A percentile compares a stretch with the other conserved stretches of the same genome.
Conservation (phyloP, 2,113 vertebrate genomes). For the Semicossyphus pulcher region DNA sequence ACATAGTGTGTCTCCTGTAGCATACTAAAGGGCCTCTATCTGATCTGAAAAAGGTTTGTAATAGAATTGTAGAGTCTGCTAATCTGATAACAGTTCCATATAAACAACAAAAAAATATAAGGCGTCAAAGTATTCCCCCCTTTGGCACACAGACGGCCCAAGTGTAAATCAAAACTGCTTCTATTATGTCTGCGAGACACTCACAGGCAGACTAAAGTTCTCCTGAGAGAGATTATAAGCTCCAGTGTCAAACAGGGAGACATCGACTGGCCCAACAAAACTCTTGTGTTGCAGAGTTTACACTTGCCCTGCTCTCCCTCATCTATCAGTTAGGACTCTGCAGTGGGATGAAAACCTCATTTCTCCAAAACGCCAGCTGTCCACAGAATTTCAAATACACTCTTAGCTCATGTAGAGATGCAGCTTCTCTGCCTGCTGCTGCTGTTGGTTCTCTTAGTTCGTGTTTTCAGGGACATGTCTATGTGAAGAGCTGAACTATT, state of each 20-base stretch:
- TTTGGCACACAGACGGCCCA: background rate
- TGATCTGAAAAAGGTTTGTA: constrained; percentile 1
- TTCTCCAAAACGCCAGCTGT: constrained; percentile 41
- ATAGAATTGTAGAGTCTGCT: background rate
- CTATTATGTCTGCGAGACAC: constrained; percentile 5
- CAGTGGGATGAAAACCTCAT: constrained; percentile 40
- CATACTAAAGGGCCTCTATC: background rate
- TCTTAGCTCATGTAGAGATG: background rate
- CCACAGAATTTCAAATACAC: constrained; percentile 19
- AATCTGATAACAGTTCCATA: background rate
- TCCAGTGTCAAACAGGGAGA: constrained; percentile 33
- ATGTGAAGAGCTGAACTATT: background rate
- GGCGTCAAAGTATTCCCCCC: background rate
- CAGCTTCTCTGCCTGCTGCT: background rate
- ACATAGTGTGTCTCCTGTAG: background rate
- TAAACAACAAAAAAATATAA: background rate
- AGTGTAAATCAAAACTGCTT: constrained; percentile 21
- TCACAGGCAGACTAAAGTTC: background rate
- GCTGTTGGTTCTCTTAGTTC: too few relatives aligned
- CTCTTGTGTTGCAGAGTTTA: constrained; percentile 47
- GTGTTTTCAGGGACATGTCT: too few relatives aligned
- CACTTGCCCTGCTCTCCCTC: constrained; percentile 4
- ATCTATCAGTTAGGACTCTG: constrained; percentile 44
- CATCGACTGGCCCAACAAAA: constrained; percentile 18
- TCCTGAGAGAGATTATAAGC: constrained; percentile 26